A percentile compares a stretch with the other conserved stretches of the same genome.
Conservation (phyloP, 2,797 vertebrate genomes). For the Gambelia wislizenii region DNA sequence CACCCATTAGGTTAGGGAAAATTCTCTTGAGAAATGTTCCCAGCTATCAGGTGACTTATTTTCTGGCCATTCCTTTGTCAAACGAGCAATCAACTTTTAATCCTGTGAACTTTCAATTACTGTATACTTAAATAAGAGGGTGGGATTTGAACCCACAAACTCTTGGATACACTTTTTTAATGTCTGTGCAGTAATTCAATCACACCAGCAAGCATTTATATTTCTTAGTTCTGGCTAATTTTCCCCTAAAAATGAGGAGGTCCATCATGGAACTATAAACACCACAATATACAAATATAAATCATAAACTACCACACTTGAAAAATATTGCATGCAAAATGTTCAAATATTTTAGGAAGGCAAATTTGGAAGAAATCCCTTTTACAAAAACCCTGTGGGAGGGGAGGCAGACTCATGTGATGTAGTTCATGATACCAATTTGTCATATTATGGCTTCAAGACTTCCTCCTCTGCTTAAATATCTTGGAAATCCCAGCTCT, state of each 20-base stretch:
- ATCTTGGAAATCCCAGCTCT: not conserved
- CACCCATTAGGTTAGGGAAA: not conserved
- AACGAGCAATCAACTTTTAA: not conserved
- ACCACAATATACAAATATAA: not conserved
- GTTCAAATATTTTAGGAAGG: not conserved
- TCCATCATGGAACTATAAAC: not conserved
- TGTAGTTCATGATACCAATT: not conserved
- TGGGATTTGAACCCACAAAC: not conserved
- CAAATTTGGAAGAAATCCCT: accelerated
- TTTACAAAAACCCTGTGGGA: not conserved
- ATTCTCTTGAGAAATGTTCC: not conserved
- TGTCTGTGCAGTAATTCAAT: not conserved
- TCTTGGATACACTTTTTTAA: not conserved
- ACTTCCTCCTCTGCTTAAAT: not conserved
- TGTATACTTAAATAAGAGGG: not conserved
- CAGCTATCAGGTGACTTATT: not conserved
- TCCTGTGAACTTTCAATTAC: not conserved
- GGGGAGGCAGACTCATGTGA: not conserved
- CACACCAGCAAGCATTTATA: not conserved
- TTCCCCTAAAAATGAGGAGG: not conserved
- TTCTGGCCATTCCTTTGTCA: not conserved
- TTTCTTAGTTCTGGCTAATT: not conserved
- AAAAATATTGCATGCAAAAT: not conserved
- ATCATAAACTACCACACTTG: not conserved
- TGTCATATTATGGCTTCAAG: not conserved